These are phyloP conservation scores for Clytia hemisphaerica DNA, from an alignment of 30 jellyfish, hydroid and myxozoan genomes.

Conservation along the genomic window DNA sequence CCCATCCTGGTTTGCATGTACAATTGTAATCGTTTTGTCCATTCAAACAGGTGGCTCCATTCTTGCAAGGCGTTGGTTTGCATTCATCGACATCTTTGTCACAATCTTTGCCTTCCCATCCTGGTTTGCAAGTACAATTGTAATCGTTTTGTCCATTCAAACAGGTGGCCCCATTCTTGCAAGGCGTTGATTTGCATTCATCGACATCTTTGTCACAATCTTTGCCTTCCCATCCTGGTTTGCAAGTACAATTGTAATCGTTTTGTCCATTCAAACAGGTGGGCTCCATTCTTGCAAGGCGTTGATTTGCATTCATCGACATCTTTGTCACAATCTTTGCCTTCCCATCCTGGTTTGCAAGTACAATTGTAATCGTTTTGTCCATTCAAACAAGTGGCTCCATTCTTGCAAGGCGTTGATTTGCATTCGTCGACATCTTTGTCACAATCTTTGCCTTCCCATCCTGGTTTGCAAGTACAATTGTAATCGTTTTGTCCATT, in stretches of 20 bases:
- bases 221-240: conserved; percentile 30
- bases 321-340: conserved; percentile 20
- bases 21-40: conserved; percentile 39
- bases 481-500: too few species aligned
- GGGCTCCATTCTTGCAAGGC: conserved; percentile 40
- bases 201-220: conserved; percentile 38
- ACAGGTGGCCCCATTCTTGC: conserved; percentile 48
- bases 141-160: conserved; percentile 32
- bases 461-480: too few species aligned
- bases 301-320: conserved; percentile 34
- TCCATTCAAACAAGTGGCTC: conserved; percentile 40
- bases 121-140: conserved; percentile 37
- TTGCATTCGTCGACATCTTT: conserved; percentile 26
- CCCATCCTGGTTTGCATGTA: conserved; percentile 49
- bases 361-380: conserved; percentile 22
- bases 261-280: conserved; percentile 25
- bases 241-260: conserved; percentile 40
- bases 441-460: too few species aligned
- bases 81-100: conserved; percentile 42
- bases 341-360: conserved; percentile 33
- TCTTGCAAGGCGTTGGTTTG: conserved; percentile 38
- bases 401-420: conserved; percentile 43
- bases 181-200: conserved; percentile 44
- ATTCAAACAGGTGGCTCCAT: conserved; percentile 38
- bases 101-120: conserved; percentile 41